A percentile compares a stretch with the other conserved stretches of the same genome.
Conservation (phyloP, 1,140 invertebrate species). For the Paralvinella palmiformis region DNA sequence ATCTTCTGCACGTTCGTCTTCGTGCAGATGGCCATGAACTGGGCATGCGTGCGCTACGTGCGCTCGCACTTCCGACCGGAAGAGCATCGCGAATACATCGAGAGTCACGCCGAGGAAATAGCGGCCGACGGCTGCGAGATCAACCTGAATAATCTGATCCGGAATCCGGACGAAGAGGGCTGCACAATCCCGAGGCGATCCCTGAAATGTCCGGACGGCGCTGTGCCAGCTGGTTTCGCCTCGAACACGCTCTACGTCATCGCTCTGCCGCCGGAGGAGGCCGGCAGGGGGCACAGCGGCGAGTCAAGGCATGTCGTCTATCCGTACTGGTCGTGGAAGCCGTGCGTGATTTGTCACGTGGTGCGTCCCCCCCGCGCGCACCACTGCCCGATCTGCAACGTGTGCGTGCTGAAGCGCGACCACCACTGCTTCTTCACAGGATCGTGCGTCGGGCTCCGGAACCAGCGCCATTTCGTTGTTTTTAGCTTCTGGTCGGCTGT, state of each 20-base stretch:
- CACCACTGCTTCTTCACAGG: conserved; percentile 90
- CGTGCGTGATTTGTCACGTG: conserved; percentile 11
- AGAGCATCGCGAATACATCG: neutral
- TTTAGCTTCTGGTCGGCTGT: conserved; percentile 17
- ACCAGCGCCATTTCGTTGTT: conserved; percentile 76
- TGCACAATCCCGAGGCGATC: conserved; percentile 3
- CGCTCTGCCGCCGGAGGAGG: conserved; percentile 3
- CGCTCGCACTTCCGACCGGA: conserved; percentile 7
- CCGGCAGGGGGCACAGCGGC: neutral
- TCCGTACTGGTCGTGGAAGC: conserved; percentile 23
- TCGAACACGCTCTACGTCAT: conserved; percentile 15
- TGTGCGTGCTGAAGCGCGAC: conserved; percentile 59
- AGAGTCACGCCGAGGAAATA: neutral
- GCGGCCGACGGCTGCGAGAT: conserved; percentile 16
- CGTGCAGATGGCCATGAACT: conserved; percentile 15
- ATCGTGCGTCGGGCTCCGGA: conserved; percentile 82
- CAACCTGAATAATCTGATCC: conserved; percentile 12
- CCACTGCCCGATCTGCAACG: conserved; percentile 32
- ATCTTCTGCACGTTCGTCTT: conserved; percentile 9
- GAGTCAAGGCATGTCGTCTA: conserved; percentile 6
- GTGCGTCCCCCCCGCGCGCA: conserved; percentile 30
- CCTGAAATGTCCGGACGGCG: neutral
- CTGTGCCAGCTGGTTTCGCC: neutral
- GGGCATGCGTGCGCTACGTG: conserved; percentile 11
- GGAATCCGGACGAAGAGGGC: neutral